Evolutionary conservation across 1,140 invertebrate species (phyloP).

Genomic region (Neotoxoptera formosana): DNA sequence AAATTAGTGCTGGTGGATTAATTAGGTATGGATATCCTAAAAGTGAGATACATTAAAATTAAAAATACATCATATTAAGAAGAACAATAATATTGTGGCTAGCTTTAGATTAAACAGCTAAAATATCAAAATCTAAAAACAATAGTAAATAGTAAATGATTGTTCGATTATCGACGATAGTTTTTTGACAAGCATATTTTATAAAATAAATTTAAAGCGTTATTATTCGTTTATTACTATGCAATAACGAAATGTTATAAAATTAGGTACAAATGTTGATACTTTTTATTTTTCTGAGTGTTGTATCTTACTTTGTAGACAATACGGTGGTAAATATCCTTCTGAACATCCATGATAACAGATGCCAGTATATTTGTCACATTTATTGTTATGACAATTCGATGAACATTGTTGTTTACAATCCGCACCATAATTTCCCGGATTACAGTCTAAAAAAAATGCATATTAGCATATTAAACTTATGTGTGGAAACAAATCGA

Average conservation of each 20-base stretch:
- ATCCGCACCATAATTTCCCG: not conserved
- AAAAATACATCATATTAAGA: no score
- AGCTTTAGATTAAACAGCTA: no score
- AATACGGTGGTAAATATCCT: not conserved
- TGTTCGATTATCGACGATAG: no score
- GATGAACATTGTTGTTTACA: not conserved
- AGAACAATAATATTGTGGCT: no score
- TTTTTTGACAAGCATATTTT: no score
- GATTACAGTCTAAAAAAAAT: not conserved
- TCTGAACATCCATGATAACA: not conserved
- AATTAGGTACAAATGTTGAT: no score
- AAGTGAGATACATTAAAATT: not conserved
- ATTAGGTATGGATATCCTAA: slow-evolving; percentile 14
- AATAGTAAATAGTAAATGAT: no score
- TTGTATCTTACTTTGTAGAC: slow-evolving; percentile 14
- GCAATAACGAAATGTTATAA: no score
- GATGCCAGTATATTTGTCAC: not conserved
- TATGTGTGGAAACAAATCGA: not conserved
- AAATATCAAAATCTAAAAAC: no score
- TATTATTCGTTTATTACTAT: no score
- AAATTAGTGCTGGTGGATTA: not conserved
- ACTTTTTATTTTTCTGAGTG: no score
- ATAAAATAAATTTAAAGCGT: no score
- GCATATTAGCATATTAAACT: not conserved
- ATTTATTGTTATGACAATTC: not conserved